Conservation (phyloP, 1,140 invertebrate species). For the Drosophila cardini region DNA sequence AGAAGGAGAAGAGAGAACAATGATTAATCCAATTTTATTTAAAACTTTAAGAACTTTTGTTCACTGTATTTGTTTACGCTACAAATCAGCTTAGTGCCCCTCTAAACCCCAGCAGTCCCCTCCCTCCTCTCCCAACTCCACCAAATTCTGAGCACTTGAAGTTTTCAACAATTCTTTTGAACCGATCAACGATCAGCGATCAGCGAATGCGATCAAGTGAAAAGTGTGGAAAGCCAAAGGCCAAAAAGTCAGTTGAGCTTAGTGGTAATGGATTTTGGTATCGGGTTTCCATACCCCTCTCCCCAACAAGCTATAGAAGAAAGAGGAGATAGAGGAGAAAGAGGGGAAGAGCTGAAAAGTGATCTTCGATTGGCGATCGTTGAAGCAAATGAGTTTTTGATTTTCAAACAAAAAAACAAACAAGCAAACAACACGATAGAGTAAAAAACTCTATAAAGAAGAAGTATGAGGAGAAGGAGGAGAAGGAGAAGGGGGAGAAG, state of each 20-base stretch:
- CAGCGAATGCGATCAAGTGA: conserved; percentile 42
- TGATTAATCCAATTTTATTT: too few species aligned
- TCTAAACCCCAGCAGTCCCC: neutral
- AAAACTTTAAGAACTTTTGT: too few species aligned
- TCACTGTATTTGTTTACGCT: neutral
- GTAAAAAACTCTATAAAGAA: conserved; percentile 1
- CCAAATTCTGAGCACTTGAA: conserved; percentile 16
- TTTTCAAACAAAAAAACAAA: conserved; percentile 31
- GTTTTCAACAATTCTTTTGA: conserved; percentile 19
- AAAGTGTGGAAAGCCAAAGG: conserved; percentile 52
- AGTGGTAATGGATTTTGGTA: conserved; percentile 36
- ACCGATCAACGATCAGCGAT: conserved; percentile 13
- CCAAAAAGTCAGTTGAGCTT: conserved; percentile 39
- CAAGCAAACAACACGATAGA: conserved; percentile 20
- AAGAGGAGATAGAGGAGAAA: neutral
- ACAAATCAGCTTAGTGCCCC: too few species aligned
- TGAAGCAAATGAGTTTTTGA: conserved; percentile 48
- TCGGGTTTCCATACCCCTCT: conserved; percentile 31
- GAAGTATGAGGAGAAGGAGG: neutral
- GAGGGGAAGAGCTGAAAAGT: neutral
- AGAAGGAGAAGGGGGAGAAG: neutral
- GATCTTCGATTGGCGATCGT: conserved; percentile 35
- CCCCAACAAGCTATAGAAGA: neutral
- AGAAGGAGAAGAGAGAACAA: too few species aligned
- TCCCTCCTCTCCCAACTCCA: neutral